Evolutionary conservation across 1,140 invertebrate species (phyloP).

Genomic region (Chrysopa pallens): DNA sequence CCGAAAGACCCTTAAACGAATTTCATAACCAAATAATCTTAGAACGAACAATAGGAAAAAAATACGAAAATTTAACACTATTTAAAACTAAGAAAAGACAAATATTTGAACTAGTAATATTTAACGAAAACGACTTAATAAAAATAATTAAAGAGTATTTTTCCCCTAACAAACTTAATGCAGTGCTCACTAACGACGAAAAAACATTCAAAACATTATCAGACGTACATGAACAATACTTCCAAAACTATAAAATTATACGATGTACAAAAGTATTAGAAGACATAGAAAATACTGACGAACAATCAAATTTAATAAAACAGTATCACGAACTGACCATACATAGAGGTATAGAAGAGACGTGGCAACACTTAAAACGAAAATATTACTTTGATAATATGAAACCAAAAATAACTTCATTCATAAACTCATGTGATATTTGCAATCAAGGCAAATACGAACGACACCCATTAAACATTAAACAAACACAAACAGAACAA

Average conservation of each 20-base stretch:
- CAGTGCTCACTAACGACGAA: background rate
- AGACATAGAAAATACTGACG: slow-evolving; percentile 2
- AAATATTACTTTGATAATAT: background rate
- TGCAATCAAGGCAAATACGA: too few species aligned
- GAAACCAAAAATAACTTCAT: background rate
- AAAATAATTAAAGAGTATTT: background rate
- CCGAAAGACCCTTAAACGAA: background rate
- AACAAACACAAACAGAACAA: background rate
- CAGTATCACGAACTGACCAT: slow-evolving; percentile 6
- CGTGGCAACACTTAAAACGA: slow-evolving; percentile 4
- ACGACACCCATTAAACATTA: background rate
- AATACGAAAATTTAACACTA: background rate
- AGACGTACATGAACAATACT: background rate
- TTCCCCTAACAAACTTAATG: background rate
- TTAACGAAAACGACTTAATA: background rate
- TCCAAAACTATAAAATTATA: background rate
- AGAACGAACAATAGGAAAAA: too few species aligned
- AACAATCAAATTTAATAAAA: slow-evolving; percentile 6
- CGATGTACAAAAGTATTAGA: slow-evolving; percentile 1
- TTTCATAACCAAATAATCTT: too few species aligned
- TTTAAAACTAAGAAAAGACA: background rate
- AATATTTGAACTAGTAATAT: background rate
- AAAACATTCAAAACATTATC: too few species aligned
- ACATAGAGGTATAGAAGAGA: slow-evolving; percentile 6
- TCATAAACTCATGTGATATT: too few species aligned